Conservation (phyloP, 2,113 vertebrate species). For the Zosterops japonicus region DNA sequence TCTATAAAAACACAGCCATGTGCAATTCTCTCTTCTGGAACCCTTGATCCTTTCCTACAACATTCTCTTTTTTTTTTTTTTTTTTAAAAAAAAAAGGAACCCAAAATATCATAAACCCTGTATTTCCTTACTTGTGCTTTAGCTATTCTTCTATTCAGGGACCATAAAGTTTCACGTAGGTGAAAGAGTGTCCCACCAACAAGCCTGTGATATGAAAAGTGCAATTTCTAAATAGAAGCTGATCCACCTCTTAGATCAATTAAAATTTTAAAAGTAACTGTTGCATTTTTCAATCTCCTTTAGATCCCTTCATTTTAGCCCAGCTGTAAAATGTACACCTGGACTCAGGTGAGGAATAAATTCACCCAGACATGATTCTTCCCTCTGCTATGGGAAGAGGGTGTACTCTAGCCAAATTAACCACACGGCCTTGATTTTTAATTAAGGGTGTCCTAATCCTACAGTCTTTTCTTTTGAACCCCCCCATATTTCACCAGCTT, state of each 20-base stretch:
- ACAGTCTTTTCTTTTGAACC: accelerated
- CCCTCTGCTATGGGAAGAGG: background rate
- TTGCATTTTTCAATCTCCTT: background rate
- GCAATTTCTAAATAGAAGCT: accelerated
- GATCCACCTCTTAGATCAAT: background rate
- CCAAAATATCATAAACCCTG: accelerated
- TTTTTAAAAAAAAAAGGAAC: background rate
- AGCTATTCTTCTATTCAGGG: background rate
- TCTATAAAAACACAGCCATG: accelerated
- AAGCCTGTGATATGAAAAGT: background rate
- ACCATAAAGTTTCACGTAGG: accelerated
- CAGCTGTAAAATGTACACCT: background rate
- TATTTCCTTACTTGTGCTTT: background rate
- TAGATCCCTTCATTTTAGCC: background rate
- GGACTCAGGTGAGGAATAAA: no score
- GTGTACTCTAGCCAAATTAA: background rate
- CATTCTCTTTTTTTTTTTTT: accelerated
- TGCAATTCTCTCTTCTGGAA: background rate
- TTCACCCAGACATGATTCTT: accelerated
- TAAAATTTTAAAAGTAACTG: background rate
- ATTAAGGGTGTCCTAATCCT: background rate
- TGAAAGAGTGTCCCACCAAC: background rate
- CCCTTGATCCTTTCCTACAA: background rate
- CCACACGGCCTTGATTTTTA: background rate
- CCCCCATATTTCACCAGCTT: background rate